Evolutionary conservation across 1,140 invertebrate species (phyloP), one percentile per base, ranked within the genome.

Genomic region (Calliopsis andreniformis): DNA sequence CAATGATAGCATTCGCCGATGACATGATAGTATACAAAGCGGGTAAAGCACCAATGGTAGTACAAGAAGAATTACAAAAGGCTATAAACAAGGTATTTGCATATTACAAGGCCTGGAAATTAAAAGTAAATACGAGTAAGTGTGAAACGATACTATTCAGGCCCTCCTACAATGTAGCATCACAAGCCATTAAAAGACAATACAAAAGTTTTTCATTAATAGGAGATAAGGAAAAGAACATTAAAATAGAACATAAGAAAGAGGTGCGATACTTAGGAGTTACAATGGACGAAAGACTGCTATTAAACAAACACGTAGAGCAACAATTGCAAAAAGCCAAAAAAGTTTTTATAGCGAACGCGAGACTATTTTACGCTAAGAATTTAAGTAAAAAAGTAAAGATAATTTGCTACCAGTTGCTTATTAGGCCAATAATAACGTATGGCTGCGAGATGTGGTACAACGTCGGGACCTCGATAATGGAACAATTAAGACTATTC

Each of bases 111-210:
- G 62, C 42, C 0, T 84, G 83, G 76, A 82, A 76, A 76, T 25
- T 77, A 80, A n/a, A n/a, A n/a, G n/a, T n/a, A n/a, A n/a, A n/a
- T n/a, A n/a, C n/a, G n/a, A n/a, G n/a, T n/a, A n/a, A 82, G 68
- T 76, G 70, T 28, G 78, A 86, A 78, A 83, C 76, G 18, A 82
- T 83, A 0, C 28, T 83, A 1, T 80, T 86, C 6, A 71, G 75
- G 23, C 70, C 79, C 0, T 69, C 25, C 0, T 55, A 73, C 8
- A 49, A n/a, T 8, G 39, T 35, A 23, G 5, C 67, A 1, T 47
- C 32, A 0, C 1, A 3, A 0, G 66, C 51, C 47, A 67, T 68
- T 12, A 23, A 8, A 12, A 72, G 39, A 56, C 51, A 70, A 0
- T 80, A 78, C 76, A 80, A 55, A 71, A 16, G 66, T 0, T 83